Percentiles rank a stretch among this genome's conserved stretches.
Evolutionary conservation across 2,113 vertebrate genomes (phyloP).

Genomic region (Peromyscus maniculatus): DNA sequence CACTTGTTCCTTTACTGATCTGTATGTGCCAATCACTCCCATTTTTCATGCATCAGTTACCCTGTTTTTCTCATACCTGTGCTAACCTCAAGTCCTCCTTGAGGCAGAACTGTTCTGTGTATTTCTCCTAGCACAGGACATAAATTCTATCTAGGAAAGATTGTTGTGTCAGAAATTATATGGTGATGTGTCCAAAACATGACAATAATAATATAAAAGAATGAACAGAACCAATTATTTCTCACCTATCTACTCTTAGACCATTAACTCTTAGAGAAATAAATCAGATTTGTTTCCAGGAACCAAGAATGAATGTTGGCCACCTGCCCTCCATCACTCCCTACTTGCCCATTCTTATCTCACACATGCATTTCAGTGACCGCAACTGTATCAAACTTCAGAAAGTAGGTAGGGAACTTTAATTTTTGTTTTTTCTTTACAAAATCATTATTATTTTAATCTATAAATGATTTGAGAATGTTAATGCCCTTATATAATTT

Average conservation of each 20-base stretch:
- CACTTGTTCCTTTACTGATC: background rate
- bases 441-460: background rate
- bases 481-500: background rate
- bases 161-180: background rate
- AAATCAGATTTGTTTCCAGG: too few relatives aligned
- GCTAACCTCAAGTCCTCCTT: background rate
- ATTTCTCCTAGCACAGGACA: background rate
- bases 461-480: background rate
- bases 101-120: background rate
- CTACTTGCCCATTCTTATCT: background rate
- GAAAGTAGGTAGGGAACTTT: background rate
- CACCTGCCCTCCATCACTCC: fast-evolving
- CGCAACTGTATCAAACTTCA: background rate
- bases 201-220: background rate
- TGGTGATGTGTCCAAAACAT: background rate
- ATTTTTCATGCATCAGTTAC: background rate
- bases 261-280: background rate
- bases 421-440: background rate
- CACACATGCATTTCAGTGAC: background rate
- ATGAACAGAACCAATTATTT: background rate
- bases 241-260: background rate
- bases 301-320: background rate
- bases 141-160: background rate
- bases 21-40: background rate
- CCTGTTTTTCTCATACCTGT: background rate